Conservation (phyloP, 2,113 vertebrate genomes). For the Nymphicus hollandicus region DNA sequence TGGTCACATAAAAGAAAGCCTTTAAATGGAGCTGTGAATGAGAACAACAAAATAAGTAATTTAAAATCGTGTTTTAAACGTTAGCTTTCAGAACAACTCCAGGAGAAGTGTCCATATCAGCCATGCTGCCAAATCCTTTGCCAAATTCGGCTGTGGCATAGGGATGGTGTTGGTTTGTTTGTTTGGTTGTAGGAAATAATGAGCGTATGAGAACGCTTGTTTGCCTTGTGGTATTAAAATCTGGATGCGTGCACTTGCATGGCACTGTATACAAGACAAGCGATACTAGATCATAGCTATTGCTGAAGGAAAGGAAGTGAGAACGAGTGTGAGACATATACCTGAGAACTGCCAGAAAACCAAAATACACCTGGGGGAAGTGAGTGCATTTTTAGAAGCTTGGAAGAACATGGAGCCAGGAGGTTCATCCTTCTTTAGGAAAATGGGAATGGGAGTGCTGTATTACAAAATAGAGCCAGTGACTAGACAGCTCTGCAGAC, state of each 20-base stretch:
- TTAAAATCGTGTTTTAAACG: neutral
- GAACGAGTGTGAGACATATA: fast-evolving
- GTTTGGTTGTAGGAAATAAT: neutral
- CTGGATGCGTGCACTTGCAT: neutral
- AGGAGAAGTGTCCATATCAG: neutral
- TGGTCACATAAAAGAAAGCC: neutral
- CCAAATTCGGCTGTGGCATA: neutral
- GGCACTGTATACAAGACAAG: neutral
- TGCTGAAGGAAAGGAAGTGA: fast-evolving
- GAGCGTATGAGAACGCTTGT: neutral
- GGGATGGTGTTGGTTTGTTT: neutral
- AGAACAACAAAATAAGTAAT: neutral
- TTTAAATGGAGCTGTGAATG: neutral
- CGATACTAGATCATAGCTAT: neutral
- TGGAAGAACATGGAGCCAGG: neutral
- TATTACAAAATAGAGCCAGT: neutral
- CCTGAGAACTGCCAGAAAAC: neutral
- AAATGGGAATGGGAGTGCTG: neutral
- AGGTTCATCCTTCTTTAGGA: neutral
- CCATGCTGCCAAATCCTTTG: neutral
- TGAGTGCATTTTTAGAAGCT: neutral
- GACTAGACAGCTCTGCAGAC: neutral
- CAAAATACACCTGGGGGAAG: neutral
- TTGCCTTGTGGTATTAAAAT: neutral
- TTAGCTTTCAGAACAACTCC: neutral